Conservation (phyloP, 2,797 vertebrate species). For the Intellagama lesueurii region DNA sequence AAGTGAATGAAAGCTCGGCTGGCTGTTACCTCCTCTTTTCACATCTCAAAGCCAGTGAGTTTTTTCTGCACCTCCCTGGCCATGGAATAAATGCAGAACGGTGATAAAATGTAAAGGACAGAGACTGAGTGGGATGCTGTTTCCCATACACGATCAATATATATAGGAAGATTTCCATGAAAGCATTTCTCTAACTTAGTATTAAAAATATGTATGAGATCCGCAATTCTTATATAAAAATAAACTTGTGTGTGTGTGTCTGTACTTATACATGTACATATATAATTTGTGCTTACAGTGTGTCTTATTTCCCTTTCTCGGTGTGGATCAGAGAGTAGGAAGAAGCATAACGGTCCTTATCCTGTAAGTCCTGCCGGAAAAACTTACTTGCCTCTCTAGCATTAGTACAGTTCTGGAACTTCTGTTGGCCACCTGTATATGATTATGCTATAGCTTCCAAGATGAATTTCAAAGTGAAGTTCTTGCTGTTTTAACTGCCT, state of each 20-base stretch:
- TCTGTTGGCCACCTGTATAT: neutral
- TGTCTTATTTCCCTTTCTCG: neutral
- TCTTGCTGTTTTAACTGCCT: neutral
- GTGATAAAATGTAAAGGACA: neutral
- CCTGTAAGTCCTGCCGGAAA: neutral
- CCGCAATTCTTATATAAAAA: neutral
- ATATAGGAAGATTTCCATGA: neutral
- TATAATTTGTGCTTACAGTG: too few species aligned
- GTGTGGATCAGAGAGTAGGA: too few species aligned
- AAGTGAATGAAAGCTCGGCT: neutral
- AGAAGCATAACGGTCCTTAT: neutral
- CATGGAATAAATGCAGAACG: neutral
- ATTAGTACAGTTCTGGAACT: neutral
- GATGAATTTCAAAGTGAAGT: neutral
- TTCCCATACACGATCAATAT: neutral
- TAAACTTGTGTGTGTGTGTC: neutral
- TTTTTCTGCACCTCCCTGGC: neutral
- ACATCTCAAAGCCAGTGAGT: neutral
- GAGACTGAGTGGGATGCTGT: neutral
- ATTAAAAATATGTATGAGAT: neutral
- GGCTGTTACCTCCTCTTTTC: neutral
- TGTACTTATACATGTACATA: neutral
- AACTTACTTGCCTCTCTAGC: neutral
- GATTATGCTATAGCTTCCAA: neutral
- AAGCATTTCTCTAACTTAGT: neutral